Evolutionary conservation across 2,888 invertebrate species (phyloP), one percentile per base, ranked within the genome.

Genomic region (Cylloceria caligata): DNA sequence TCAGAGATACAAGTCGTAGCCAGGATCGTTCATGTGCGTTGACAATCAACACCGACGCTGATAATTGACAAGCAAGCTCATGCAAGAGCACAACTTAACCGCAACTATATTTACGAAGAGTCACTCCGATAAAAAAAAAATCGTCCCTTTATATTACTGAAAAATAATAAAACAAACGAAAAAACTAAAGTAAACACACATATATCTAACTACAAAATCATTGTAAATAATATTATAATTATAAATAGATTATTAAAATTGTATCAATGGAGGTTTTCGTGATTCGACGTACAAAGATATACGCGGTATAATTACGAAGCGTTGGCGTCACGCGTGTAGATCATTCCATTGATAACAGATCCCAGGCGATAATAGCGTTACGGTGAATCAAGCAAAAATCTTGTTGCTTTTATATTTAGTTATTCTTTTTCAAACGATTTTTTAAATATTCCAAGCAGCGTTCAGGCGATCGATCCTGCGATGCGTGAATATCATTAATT

Each of bases 21-120:
- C 87, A 81, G 83, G 85, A 85, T 76, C 81, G 71, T 39, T 78
- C 81, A 82, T 78, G 81, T 78, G 81, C 81, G 57, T 47, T 74
- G 78, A 78, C 78, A 78, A 75, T 71, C 74, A 82, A 74, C 81
- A 83, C 85, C 85, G 84, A 83, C 81, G 83, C 0, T 45, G 39
- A 55, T 76, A 88, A 87, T 84, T 85, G 82, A 84, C 86, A 88
- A 89, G 83, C 85, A 86, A 86, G 84, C 77, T 87, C 88, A 89
- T 89, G 89, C 89, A 89, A 88, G 81, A 80, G 83, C 85, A 80
- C 74, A 57, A 72, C 16, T 71, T n/a, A 67, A 45, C 65, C 36
- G 49, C 57, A 55, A 39, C 45, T 71, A 64, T n/a, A n/a, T 39
- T 65, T 64, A 52, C 71, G 60, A 47, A 36, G 72, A 55, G 71